These are phyloP conservation scores for Petroica traversi DNA, from an alignment of 2,113 vertebrate genomes.

Conservation along the genomic window DNA sequence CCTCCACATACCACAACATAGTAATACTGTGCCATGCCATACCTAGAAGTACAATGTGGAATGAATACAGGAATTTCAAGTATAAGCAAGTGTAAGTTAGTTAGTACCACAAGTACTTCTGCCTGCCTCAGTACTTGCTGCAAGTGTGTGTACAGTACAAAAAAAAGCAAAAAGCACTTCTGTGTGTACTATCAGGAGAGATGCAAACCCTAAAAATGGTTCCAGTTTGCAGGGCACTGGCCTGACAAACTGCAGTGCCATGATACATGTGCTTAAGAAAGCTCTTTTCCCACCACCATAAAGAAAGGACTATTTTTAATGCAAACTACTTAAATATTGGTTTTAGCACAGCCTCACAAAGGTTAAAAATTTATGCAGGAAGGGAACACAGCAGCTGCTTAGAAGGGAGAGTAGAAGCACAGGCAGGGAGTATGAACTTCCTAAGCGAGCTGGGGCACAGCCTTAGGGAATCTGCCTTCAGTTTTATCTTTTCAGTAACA, in stretches of 20 bases:
- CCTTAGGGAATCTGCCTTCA: neutral
- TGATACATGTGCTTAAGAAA: fast-evolving
- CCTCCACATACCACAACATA: neutral
- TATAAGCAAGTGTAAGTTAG: neutral
- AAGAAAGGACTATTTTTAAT: neutral
- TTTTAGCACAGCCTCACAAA: neutral
- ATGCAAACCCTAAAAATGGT: neutral
- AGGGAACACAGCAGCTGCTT: neutral
- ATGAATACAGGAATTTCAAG: neutral
- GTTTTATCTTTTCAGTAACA: neutral
- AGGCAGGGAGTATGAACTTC: neutral
- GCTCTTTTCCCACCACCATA: neutral
- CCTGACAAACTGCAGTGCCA: neutral
- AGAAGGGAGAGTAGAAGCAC: neutral
- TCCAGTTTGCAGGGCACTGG: neutral
- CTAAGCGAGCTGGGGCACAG: neutral
- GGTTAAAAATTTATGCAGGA: neutral
- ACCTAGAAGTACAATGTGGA: neutral
- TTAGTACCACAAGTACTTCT: neutral
- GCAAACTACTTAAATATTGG: neutral
- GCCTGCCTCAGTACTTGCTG: neutral
- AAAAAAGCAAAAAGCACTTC: neutral
- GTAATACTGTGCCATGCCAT: neutral
- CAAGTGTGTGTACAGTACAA: fast-evolving
- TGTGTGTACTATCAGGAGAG: neutral